Conservation (phyloP, 2,888 invertebrate genomes). For the Macropis europaea region DNA sequence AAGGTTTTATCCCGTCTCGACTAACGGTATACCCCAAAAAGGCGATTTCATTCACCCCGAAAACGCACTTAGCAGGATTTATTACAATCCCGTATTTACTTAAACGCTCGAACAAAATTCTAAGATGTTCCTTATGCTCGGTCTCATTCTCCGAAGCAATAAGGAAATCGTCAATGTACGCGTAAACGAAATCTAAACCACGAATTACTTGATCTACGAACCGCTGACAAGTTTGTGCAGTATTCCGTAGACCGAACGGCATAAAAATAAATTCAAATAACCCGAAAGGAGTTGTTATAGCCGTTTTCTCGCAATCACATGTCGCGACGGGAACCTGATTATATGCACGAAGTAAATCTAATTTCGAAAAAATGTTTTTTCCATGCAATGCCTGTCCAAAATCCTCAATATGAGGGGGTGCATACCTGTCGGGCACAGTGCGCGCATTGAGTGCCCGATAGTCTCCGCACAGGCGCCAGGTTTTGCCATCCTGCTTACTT, state of each 20-base stretch:
- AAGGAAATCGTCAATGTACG: constrained; percentile 12
- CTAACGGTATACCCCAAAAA: neutral
- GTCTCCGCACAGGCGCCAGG: constrained; percentile 59
- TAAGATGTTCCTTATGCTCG: constrained; percentile 5
- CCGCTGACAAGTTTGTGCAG: constrained; percentile 10
- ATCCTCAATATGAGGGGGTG: constrained; percentile 65
- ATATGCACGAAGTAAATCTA: constrained; percentile 58
- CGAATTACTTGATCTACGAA: neutral
- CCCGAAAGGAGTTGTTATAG: constrained; percentile 67
- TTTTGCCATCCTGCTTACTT: constrained; percentile 54
- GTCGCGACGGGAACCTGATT: constrained; percentile 63
- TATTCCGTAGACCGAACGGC: constrained; percentile 2
- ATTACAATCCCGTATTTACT: constrained; percentile 4
- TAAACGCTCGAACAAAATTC: constrained; percentile 12
- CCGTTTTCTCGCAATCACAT: constrained; percentile 65
- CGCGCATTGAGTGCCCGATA: constrained; percentile 60
- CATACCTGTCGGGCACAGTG: constrained; percentile 66
- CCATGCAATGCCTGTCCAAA: constrained; percentile 46
- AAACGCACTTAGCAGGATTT: constrained; percentile 4
- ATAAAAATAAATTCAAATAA: constrained; percentile 21
- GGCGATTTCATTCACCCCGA: neutral
- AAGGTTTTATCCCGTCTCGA: neutral
- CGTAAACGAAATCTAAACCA: neutral
- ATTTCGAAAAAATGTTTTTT: constrained; percentile 45
- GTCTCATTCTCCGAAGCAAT: constrained; percentile 9